Conservation (phyloP, 2,888 invertebrate species). For the Tenodera sinensis region DNA sequence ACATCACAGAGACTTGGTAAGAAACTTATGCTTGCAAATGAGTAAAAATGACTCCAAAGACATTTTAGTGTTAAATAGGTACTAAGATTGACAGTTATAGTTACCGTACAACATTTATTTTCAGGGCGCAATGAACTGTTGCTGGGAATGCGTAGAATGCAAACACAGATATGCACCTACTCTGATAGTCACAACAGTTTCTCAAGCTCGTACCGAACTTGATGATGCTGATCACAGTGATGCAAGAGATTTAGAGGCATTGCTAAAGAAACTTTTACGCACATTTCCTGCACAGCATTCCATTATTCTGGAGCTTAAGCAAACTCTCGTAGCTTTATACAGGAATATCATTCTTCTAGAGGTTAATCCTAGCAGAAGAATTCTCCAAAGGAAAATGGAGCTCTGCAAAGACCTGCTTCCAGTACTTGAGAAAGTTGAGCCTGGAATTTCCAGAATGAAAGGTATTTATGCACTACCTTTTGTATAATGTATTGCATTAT, state of each 20-base stretch:
- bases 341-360: conserved; percentile 36
- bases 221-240: conserved; percentile 40
- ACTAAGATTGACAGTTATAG: too few relatives aligned
- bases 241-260: conserved; percentile 44
- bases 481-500: not conserved
- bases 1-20: too few relatives aligned
- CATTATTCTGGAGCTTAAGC: conserved; percentile 64
- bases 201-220: not conserved
- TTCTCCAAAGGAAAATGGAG: conserved; percentile 60
- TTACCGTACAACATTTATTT: not conserved
- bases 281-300: conserved; percentile 65
- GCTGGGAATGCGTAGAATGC: not conserved
- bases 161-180: not conserved
- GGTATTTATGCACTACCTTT: conserved; percentile 44
- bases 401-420: conserved; percentile 63
- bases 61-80: too few relatives aligned
- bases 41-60: too few relatives aligned
- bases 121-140: conserved; percentile 9
- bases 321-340: conserved; percentile 58
- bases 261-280: conserved; percentile 50
- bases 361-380: conserved; percentile 46
- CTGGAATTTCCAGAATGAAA: conserved; percentile 66
- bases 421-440: conserved; percentile 63
- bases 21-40: too few relatives aligned
- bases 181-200: not conserved